Conservation (phyloP, 2,113 vertebrate species). For the Ivindomyrus marchei region DNA sequence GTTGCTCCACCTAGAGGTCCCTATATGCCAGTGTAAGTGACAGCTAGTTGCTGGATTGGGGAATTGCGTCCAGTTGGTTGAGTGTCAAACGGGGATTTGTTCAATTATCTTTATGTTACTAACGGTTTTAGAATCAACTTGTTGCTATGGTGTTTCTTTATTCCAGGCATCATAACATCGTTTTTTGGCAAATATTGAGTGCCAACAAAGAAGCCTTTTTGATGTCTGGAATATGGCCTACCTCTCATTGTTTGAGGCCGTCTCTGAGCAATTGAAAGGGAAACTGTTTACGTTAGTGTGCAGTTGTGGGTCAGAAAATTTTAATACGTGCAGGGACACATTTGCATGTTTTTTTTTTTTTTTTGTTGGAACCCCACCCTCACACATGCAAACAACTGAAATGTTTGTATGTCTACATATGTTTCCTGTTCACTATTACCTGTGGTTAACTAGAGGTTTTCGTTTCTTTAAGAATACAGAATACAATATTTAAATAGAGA, state of each 20-base stretch:
- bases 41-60: neutral
- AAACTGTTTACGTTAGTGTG: neutral
- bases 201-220: neutral
- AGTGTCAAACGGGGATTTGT: neutral
- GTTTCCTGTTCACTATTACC: neutral
- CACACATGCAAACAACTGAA: neutral
- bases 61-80: conserved; percentile 4
- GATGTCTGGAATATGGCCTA: neutral
- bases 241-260: neutral
- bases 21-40: neutral
- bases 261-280: neutral
- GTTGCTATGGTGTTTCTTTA: neutral
- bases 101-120: neutral
- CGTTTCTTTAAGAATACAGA: neutral
- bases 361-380: neutral
- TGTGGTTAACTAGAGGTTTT: neutral
- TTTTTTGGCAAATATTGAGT: neutral
- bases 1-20: conserved; percentile 13
- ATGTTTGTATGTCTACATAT: neutral
- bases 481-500: conserved; percentile 1
- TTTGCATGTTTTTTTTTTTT: neutral
- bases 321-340: neutral
- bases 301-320: neutral
- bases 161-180: neutral
- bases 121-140: neutral